These are phyloP conservation scores for Nansenia antarctica DNA, from an alignment of 2,113 vertebrate species.

Conservation along the genomic window DNA sequence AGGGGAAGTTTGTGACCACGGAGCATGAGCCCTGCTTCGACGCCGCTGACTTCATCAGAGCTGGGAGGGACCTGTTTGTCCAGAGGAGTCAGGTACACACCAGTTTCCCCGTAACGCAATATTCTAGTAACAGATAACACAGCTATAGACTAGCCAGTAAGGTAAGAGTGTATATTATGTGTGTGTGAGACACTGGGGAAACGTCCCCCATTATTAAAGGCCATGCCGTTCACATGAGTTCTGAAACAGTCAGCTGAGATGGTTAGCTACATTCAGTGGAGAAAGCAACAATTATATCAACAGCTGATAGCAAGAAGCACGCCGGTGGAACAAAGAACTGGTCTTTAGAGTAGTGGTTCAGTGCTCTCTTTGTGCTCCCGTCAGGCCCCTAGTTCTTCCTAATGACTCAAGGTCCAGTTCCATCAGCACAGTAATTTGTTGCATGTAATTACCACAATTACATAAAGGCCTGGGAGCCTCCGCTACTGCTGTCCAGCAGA, in stretches of 20 bases:
- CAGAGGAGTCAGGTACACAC: constrained; percentile 98
- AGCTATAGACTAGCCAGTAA: too few species aligned
- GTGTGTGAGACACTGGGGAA: too few species aligned
- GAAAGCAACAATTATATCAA: neutral
- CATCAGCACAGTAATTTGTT: neutral
- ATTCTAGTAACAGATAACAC: too few species aligned
- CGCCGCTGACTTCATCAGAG: constrained; percentile 97
- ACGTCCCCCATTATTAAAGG: too few species aligned
- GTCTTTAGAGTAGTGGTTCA: neutral
- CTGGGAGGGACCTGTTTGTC: constrained; percentile 94
- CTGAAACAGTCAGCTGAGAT: too few species aligned
- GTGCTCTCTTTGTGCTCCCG: neutral
- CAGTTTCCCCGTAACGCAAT: too few species aligned
- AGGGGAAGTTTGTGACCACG: constrained; percentile 97
- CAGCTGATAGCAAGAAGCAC: neutral
- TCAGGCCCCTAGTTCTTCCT: too few species aligned
- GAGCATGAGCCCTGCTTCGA: constrained; percentile 98
- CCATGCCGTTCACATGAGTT: too few species aligned
- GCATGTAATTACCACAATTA: constrained; percentile 12
- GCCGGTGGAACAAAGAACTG: neutral
- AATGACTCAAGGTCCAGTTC: neutral
- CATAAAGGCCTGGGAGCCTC: neutral
- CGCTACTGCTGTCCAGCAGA: too few species aligned
- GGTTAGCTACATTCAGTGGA: too few species aligned
- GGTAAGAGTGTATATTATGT: too few species aligned